These are phyloP conservation scores for Hypsopygia costalis DNA, from an alignment of 2,888 invertebrate genomes.

Conservation along the genomic window DNA sequence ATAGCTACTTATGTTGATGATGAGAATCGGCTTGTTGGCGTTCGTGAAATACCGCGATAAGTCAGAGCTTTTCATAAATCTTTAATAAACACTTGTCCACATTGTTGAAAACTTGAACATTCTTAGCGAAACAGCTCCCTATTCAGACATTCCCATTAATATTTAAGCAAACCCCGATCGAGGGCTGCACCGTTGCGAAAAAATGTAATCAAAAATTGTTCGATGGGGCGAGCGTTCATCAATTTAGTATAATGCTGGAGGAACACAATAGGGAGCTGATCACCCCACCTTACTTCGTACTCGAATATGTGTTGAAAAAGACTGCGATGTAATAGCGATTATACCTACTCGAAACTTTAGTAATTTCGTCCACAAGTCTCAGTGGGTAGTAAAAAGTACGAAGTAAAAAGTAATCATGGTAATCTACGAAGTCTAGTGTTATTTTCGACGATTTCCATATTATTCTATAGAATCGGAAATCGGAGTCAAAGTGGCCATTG, in stretches of 20 bases:
- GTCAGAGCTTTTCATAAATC: too few species aligned
- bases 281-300: background rate
- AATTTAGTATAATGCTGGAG: background rate
- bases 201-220: conserved; percentile 6
- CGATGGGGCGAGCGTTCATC: background rate
- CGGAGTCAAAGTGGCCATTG: too few species aligned
- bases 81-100: too few species aligned
- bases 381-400: too few species aligned
- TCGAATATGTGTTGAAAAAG: background rate
- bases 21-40: too few species aligned
- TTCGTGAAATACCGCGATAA: too few species aligned
- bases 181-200: background rate
- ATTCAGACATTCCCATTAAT: background rate
- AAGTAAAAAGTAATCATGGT: too few species aligned
- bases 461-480: too few species aligned
- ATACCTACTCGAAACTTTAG: background rate
- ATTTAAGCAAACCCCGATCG: background rate
- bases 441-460: too few species aligned
- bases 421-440: too few species aligned
- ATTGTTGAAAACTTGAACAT: background rate
- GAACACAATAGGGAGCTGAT: background rate
- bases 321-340: background rate
- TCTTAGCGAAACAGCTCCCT: background rate
- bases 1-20: too few species aligned
- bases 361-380: too few species aligned